Base-by-base conservation (phyloP, 2,888 invertebrate genomes). In the Panopea generosa region DNA sequence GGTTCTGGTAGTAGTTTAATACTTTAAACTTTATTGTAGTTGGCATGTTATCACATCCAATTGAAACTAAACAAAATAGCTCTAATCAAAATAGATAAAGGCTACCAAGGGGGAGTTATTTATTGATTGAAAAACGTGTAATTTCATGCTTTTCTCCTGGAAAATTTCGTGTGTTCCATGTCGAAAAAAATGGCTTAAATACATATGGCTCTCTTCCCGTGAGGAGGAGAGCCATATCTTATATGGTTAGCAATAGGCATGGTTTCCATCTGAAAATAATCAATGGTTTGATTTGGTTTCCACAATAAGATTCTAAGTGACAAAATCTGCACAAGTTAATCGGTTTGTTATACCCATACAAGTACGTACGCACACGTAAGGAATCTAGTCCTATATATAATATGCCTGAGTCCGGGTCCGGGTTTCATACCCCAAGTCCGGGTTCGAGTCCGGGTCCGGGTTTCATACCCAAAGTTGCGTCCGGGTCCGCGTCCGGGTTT, bases 111-210 rank as follows among this genome's bases (percentile, higher is more conserved):
- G 40, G 40, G 40, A 40, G 40, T 40, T 40, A 40, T 40, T 40
- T 40, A 40, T 40, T 40, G 40, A 40, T 40, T 40, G 40, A 40
- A 40, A 40, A 40, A 40, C 40, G 40, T 40, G 40, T 40, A 40
- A 40, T 40, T 11, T 40, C 40, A 40, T 40, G 40, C 40, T 40
- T 40, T 40, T 40, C 40, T 40, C 40, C 40, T 16, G 40, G 40
- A 40, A 40, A 40, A 40, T 40, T 40, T 40, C 40, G 40, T 40
- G 40, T 40, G 40, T 40, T 40, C 40, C 40, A 40, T 40, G 40
- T 40, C 40, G 40, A 40, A 40, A 40, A 40, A 40, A 40, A 40
- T 40, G 40, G 40, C 40, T 40, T 40, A 40, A 40, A 40, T 7
- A 40, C 40, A 40, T 40, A 40, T 40, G 40, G 40, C 40, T 40